Conservation (phyloP, 2,888 invertebrate species). For the Drosophila colorata region DNA sequence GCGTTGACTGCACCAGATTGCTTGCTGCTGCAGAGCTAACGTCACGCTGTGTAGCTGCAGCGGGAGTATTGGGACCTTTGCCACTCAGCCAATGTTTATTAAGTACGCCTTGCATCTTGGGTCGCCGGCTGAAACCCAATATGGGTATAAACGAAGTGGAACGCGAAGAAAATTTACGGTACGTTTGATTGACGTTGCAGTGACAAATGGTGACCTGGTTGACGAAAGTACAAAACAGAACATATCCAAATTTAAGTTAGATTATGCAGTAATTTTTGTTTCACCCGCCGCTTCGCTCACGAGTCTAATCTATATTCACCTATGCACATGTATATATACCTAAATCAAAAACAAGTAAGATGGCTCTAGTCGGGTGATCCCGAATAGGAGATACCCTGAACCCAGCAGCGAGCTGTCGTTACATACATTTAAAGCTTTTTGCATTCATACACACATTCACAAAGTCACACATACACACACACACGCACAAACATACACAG, state of each 20-base stretch:
- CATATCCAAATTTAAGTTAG: background rate
- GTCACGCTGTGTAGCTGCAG: slow-evolving; percentile 43
- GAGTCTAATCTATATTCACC: too few relatives aligned
- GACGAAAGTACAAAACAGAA: slow-evolving; percentile 9
- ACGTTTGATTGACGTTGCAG: slow-evolving; percentile 92
- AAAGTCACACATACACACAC: too few relatives aligned
- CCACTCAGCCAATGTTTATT: slow-evolving; percentile 88
- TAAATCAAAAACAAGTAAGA: too few relatives aligned
- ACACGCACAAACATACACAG: too few relatives aligned
- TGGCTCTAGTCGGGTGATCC: too few relatives aligned
- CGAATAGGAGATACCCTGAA: too few relatives aligned
- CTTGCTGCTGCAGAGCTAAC: slow-evolving; percentile 35
- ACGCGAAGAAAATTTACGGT: slow-evolving; percentile 88
- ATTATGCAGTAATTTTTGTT: background rate
- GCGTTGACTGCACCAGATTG: slow-evolving; percentile 48
- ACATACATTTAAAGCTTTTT: too few relatives aligned
- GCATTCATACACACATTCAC: too few relatives aligned
- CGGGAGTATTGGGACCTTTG: slow-evolving; percentile 83
- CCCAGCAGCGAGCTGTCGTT: too few relatives aligned
- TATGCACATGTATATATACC: too few relatives aligned
- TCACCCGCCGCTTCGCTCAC: too few relatives aligned
- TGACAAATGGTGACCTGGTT: slow-evolving; percentile 91
- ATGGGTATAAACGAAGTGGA: slow-evolving; percentile 86
- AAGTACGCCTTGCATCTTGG: slow-evolving; percentile 83
- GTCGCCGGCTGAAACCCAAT: slow-evolving; percentile 84